phyloP scores from a whole-genome alignment of 2,797 vertebrate species.

The Hirundo rustica region DNA sequence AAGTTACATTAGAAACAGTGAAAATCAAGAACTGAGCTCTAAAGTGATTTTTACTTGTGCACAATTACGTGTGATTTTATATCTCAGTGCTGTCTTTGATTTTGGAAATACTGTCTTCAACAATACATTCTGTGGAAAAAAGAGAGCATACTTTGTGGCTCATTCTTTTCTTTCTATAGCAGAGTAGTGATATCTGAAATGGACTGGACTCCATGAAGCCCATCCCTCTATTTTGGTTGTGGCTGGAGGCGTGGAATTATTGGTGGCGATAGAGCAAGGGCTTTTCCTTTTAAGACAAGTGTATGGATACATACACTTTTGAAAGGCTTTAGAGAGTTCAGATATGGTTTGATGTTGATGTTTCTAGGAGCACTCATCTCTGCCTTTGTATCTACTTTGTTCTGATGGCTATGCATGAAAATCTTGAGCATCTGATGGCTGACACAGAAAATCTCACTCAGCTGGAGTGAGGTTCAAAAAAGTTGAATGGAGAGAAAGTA shows the following conservation, averaged over 20 bases:
- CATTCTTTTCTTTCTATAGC: not conserved
- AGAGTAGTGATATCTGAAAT: not conserved
- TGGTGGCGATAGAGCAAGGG: not conserved
- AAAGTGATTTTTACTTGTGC: not conserved
- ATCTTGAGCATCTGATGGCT: not conserved
- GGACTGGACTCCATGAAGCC: not conserved
- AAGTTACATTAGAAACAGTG: not conserved
- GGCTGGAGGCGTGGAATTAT: not conserved
- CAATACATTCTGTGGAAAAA: not conserved
- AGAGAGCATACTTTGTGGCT: not conserved
- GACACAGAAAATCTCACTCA: not conserved
- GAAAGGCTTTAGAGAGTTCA: not conserved
- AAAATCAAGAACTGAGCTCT: not conserved
- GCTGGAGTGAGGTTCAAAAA: not conserved
- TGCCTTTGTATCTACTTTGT: not conserved
- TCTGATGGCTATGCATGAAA: not conserved
- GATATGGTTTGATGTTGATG: not conserved
- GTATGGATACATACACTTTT: not conserved
- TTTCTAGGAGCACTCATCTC: not conserved
- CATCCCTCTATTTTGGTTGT: rapidly evolving
- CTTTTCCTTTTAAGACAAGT: not conserved
- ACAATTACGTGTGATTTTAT: not conserved
- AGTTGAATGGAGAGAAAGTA: not conserved
- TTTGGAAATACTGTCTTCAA: not conserved
- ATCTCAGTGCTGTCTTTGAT: not conserved